Evolutionary conservation across 2,888 invertebrate species (phyloP).

Genomic region (Scaptodrosophila latifasciaeformis): DNA sequence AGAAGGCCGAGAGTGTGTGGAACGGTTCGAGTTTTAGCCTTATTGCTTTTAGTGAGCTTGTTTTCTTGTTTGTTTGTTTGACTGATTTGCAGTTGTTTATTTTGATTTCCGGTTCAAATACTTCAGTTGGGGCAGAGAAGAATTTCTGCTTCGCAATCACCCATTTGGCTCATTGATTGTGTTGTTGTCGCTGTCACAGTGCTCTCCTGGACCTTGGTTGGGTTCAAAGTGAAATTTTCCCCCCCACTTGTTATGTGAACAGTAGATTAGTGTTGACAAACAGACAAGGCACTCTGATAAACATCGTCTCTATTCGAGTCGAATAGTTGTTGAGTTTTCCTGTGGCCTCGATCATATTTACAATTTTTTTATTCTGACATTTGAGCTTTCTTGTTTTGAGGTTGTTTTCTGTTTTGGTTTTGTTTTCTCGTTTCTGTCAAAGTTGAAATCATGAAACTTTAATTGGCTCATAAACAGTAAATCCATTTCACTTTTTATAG

Average conservation of each 20-base stretch:
- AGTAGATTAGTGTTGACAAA: slow-evolving; percentile 65
- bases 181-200: slow-evolving; percentile 41
- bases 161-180: slow-evolving; percentile 63
- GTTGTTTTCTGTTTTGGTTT: too few relatives aligned
- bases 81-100: slow-evolving; percentile 65
- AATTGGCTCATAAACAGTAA: slow-evolving; percentile 32
- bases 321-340: too few relatives aligned
- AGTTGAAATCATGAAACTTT: slow-evolving; percentile 18
- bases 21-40: slow-evolving; percentile 41
- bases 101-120: slow-evolving; percentile 66
- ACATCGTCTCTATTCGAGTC: too few relatives aligned
- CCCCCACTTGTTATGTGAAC: too few relatives aligned
- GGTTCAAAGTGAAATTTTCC: too few relatives aligned
- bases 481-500: slow-evolving; percentile 23
- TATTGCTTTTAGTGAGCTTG: slow-evolving; percentile 61
- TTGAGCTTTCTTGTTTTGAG: too few relatives aligned
- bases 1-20: too few relatives aligned
- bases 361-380: too few relatives aligned
- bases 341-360: too few relatives aligned
- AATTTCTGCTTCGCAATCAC: slow-evolving; percentile 40
- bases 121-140: slow-evolving; percentile 25
- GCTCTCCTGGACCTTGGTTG: neutral
- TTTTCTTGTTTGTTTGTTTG: slow-evolving; percentile 57
- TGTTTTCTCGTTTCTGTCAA: neutral
- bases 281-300: slow-evolving; percentile 35